Evolutionary conservation across 2,797 vertebrate species (phyloP).

Genomic region (Perodicticus potto): DNA sequence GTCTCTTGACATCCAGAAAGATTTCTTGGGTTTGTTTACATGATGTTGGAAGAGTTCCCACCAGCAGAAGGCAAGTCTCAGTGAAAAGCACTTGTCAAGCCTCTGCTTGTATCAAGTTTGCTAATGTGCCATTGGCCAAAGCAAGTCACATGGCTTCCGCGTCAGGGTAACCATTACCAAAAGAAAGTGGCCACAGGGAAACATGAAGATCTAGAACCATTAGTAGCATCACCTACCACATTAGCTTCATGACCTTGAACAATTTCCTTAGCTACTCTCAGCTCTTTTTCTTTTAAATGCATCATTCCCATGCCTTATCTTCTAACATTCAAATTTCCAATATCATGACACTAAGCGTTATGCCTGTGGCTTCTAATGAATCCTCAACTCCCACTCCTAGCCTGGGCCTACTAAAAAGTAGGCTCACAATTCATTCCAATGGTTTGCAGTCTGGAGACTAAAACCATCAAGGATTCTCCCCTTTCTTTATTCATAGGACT

Average conservation of each 20-base stretch:
- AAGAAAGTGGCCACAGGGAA: not conserved
- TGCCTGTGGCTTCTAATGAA: not conserved
- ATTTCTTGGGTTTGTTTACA: not conserved
- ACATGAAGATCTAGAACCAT: not conserved
- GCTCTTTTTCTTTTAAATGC: slow-evolving; percentile 16
- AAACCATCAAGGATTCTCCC: not conserved
- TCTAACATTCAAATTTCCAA: not conserved
- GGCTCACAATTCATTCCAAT: not conserved
- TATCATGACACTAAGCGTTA: not conserved
- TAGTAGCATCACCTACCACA: not conserved
- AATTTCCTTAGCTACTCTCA: slow-evolving; percentile 44
- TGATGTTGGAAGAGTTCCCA: not conserved
- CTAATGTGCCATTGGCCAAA: not conserved
- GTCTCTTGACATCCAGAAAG: not conserved
- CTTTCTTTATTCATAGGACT: not conserved
- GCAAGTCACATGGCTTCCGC: not conserved
- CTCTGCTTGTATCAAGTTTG: not conserved
- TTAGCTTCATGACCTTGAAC: slow-evolving; percentile 13
- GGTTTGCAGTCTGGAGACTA: not conserved
- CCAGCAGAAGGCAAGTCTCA: not conserved
- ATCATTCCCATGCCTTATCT: not conserved
- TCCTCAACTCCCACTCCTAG: not conserved
- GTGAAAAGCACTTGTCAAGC: not conserved
- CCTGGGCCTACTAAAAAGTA: not conserved
- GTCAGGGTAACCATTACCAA: not conserved